Evolutionary conservation across 2,113 vertebrate genomes (phyloP), one percentile per base, ranked within the genome.

Genomic region (Peromyscus polionotus): DNA sequence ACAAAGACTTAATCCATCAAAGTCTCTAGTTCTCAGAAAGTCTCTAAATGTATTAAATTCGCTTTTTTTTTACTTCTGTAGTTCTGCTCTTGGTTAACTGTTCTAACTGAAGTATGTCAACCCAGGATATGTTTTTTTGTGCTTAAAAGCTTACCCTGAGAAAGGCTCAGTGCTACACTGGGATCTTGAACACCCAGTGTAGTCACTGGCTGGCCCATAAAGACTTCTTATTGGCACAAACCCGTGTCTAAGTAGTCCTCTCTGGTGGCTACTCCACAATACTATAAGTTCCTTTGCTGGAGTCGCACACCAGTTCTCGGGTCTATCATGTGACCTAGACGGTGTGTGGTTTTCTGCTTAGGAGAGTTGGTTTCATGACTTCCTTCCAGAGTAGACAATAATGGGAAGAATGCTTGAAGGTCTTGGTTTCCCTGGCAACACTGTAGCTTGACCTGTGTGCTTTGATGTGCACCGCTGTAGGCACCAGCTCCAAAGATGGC

Each of bases 121-220:
- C 14, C 67, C 33, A 70, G 31, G 33, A 70, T 70, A 36, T 36
- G 67, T 13, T 36, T 70, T 70, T 70, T 33, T 33, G 67, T 33
- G 67, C 67, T 36, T 36, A 36, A 70, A 33, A 70, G 14, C 33
- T 67, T 28, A 59, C 57, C 16, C 68, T n/a, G 7, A 70, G 33
- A n/a, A 36, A 70, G 33, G 2, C 33, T n/a, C 33, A 19, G 14
- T 7, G 33, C 68, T 36, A n/a, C 36, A 36, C 6, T 19, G 68
- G 16, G 16, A 70, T 70, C 16, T 33, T n/a, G 6, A 70, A 70
- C 33, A 36, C 33, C 14, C 67, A 61, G 1, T 17, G 68, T 70
- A 70, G 33, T 70, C 16, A n/a, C 6, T 70, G 33, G 68, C 6
- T 2, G 3, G 33, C 0, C 0, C 16, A n/a, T 70, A 19, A 70